Conservation (phyloP, 2,113 vertebrate genomes). For the Platichthys stellatus region DNA sequence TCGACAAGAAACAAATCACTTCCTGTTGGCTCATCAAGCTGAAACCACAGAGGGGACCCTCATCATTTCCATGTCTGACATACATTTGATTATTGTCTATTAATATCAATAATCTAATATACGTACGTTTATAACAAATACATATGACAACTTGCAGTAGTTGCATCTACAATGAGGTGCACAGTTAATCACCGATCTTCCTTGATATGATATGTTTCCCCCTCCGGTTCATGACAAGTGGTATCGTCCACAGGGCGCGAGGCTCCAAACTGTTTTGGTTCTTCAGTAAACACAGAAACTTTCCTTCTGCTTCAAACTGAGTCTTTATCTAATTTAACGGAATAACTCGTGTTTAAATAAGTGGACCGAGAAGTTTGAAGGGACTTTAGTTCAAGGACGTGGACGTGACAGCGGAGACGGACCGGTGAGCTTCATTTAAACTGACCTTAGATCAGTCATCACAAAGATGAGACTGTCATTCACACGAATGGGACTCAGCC, state of each 20-base stretch:
- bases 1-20: neutral
- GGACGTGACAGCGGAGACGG: neutral
- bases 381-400: no score
- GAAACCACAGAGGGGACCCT: neutral
- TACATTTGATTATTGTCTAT: neutral
- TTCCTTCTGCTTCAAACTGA: no score
- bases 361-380: no score
- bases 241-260: constrained; percentile 59
- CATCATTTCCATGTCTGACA: rapidly evolving
- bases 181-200: neutral
- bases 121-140: rapidly evolving
- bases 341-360: no score
- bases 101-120: no score
- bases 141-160: rapidly evolving
- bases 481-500: no score
- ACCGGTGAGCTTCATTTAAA: neutral
- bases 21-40: neutral
- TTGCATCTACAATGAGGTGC: rapidly evolving
- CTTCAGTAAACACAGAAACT: neutral
- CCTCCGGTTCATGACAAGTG: neutral
- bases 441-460: no score
- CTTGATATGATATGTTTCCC: rapidly evolving
- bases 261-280: constrained; percentile 23
- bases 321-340: no score
- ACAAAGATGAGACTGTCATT: no score